A percentile compares a stretch with the other conserved stretches of the same genome.
These are phyloP conservation scores for Siphamia tubifer DNA, from an alignment of 2,113 vertebrate genomes.

Conservation along the genomic window DNA sequence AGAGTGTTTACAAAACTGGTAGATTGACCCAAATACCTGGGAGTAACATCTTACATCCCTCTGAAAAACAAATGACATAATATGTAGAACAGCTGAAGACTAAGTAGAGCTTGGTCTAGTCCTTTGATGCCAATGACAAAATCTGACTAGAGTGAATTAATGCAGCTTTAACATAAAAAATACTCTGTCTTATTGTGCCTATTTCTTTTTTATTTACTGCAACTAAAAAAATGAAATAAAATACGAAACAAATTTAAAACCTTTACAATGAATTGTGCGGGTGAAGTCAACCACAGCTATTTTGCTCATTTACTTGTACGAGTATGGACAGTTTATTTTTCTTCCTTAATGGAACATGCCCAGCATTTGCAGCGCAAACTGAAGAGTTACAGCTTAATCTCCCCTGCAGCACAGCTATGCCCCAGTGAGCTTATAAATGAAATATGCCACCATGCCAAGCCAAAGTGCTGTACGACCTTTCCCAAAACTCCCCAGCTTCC, in stretches of 20 bases:
- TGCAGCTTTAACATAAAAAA: too few species aligned
- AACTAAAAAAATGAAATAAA: background rate
- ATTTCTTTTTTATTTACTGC: background rate
- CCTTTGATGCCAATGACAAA: too few species aligned
- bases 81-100: too few species aligned
- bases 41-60: too few species aligned
- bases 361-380: slow-evolving; percentile 29
- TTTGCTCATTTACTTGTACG: slow-evolving; percentile 20
- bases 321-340: slow-evolving; percentile 12
- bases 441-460: slow-evolving; percentile 67
- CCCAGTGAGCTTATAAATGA: slow-evolving; percentile 64
- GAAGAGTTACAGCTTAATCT: slow-evolving; percentile 54
- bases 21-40: too few species aligned
- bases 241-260: background rate
- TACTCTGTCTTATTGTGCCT: too few species aligned
- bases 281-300: slow-evolving; percentile 3
- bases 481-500: slow-evolving; percentile 49
- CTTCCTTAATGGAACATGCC: slow-evolving; percentile 29
- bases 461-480: slow-evolving; percentile 55
- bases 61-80: too few species aligned
- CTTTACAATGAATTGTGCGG: background rate
- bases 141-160: too few species aligned
- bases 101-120: too few species aligned
- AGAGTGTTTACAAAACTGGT: too few species aligned
- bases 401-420: slow-evolving; percentile 55